Conservation (phyloP, 1,140 invertebrate genomes). For the Drosophila sp. region DNA sequence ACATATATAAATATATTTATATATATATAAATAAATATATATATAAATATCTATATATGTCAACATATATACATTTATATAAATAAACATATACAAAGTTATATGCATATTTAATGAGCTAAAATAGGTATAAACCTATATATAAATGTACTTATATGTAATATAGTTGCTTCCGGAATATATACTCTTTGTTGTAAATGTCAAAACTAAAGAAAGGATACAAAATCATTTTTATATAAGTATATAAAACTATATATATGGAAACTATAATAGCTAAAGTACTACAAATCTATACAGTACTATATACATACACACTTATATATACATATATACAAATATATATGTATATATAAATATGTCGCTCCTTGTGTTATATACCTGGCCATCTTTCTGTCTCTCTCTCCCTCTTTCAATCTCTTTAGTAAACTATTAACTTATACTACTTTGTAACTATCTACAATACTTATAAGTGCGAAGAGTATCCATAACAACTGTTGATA, state of each 20-base stretch:
- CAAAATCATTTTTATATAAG: slow-evolving; percentile 47
- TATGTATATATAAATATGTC: too few species aligned
- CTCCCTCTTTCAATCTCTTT: too few species aligned
- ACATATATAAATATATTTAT: slow-evolving; percentile 41
- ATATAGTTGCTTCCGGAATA: slow-evolving; percentile 69
- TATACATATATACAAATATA: slow-evolving; percentile 50
- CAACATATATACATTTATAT: slow-evolving; percentile 50
- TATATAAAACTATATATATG: slow-evolving; percentile 42
- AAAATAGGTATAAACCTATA: slow-evolving; percentile 36
- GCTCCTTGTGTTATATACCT: slow-evolving; percentile 39
- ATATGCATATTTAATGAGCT: slow-evolving; percentile 44
- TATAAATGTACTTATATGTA: slow-evolving; percentile 57
- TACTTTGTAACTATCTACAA: slow-evolving; percentile 36
- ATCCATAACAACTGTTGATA: slow-evolving; percentile 24
- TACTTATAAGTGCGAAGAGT: slow-evolving; percentile 44
- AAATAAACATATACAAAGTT: slow-evolving; percentile 46
- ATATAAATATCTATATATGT: slow-evolving; percentile 31
- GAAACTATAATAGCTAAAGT: slow-evolving; percentile 56
- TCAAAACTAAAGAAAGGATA: slow-evolving; percentile 37
- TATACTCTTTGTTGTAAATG: slow-evolving; percentile 72
- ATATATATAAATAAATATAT: slow-evolving; percentile 48
- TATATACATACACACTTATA: slow-evolving; percentile 48
- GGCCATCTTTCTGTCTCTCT: slow-evolving; percentile 7
- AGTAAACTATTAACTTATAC: slow-evolving; percentile 29
- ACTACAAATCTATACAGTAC: slow-evolving; percentile 58